Conservation (phyloP, 2,113 vertebrate genomes). For the Serranochromis macrocephalus region DNA sequence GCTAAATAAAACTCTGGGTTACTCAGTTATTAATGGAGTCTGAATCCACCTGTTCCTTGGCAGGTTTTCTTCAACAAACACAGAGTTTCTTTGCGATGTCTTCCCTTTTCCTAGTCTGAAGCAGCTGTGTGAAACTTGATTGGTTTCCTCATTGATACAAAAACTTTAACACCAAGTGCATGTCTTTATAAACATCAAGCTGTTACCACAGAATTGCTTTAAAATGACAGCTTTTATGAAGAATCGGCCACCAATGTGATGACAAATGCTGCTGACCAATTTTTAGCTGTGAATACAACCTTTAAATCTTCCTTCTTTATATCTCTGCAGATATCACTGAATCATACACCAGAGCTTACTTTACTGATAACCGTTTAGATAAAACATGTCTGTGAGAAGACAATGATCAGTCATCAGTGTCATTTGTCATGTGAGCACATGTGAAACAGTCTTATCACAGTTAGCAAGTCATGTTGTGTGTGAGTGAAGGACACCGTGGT, state of each 20-base stretch:
- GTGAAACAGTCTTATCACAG: not conserved
- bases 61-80: not conserved
- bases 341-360: not conserved
- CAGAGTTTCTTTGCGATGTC: not conserved
- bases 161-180: not conserved
- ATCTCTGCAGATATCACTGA: not conserved
- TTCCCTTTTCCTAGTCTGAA: not conserved
- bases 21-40: not conserved
- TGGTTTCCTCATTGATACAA: not conserved
- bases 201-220: not conserved
- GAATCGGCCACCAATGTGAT: accelerated
- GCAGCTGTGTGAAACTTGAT: not conserved
- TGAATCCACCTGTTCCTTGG: not conserved
- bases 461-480: not conserved
- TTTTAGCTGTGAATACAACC: not conserved
- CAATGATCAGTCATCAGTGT: not conserved
- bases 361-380: not conserved
- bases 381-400: not conserved
- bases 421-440: not conserved
- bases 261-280: not conserved
- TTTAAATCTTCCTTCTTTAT: not conserved
- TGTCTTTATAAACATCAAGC: not conserved
- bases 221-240: not conserved
- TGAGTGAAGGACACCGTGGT: not conserved
- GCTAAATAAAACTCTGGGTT: not conserved